phyloP scores from a whole-genome alignment of 2,797 vertebrate species.

The Microctenopoma lineatum region DNA sequence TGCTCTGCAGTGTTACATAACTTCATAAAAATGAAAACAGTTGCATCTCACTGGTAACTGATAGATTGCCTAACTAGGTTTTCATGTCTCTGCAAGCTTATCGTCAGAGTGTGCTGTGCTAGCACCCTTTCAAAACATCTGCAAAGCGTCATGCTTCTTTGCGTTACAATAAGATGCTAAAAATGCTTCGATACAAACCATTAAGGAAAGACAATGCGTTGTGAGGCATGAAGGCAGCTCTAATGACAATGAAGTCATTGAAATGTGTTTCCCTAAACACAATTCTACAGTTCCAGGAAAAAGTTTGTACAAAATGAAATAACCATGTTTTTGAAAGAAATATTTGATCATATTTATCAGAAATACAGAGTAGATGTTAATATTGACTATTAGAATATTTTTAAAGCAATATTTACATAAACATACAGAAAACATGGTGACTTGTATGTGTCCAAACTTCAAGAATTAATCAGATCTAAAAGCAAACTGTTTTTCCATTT shows the following conservation, averaged over 20 bases:
- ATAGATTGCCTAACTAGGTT: conserved; percentile 20
- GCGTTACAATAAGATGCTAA: neutral
- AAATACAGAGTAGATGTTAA: no score
- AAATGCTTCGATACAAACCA: neutral
- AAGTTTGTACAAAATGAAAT: no score
- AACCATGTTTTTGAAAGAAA: no score
- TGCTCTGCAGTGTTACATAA: conserved; percentile 5
- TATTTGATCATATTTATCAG: no score
- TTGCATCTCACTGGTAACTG: neutral
- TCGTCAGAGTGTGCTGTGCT: conserved; percentile 39
- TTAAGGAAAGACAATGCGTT: no score
- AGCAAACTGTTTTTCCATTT: conserved; percentile 1
- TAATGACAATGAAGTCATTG: no score
- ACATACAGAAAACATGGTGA: no score
- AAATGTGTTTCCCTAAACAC: no score
- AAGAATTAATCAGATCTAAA: neutral
- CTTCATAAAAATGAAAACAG: conserved; percentile 31
- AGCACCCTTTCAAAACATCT: conserved; percentile 43
- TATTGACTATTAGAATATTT: no score
- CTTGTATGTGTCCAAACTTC: no score
- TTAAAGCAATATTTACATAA: no score
- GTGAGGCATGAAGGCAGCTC: no score
- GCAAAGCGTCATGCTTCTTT: conserved; percentile 8
- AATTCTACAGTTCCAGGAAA: neutral
- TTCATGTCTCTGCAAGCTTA: conserved; percentile 47